Evolutionary conservation across 2,888 invertebrate species (phyloP), one percentile per base, ranked within the genome.

Genomic region (Allolobophora icterica): DNA sequence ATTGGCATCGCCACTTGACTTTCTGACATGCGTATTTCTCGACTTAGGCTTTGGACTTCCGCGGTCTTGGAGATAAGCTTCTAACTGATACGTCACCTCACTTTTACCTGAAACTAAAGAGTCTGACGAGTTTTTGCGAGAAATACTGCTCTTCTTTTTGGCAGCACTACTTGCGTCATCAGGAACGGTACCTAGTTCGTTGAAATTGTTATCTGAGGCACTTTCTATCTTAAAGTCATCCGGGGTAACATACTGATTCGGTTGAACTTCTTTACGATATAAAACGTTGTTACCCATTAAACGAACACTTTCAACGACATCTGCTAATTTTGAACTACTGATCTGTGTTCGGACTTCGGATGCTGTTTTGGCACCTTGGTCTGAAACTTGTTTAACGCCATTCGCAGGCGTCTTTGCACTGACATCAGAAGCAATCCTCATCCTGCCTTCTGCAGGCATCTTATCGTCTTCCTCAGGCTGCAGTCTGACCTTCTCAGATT

Each of bases 301-400:
- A 6, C 35, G 87, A 87, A 87, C 87, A 87, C 87, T 87, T 8
- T 87, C 87, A 35, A 87, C 87, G 24, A 87, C 87, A 34, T 71
- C n/a, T 71, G 30, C 52, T 24, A 6, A 21, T 52, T 21, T 8
- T 71, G 71, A 71, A 71, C 71, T 71, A 71, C 71, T 13, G n/a
- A 71, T 71, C 8, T 71, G 30, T 6, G 6, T 2, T 30, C 71
- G 3, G n/a, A 71, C n/a, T 71, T 71, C 71, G 8, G 71, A 71
- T 0, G 71, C 87, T 87, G 35, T 38, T 38, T 87, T 87, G 24
- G 87, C 34, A 87, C 24, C 17, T 35, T 87, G 71, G n/a, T n/a
- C 71, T 30, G 71, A 71, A n/a, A 71, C 71, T 71, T 17, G 8
- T 30, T 71, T 71, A n/a, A n/a, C 71, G 0, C 71, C 35, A 35